Percentiles rank a stretch among this genome's conserved stretches.
Evolutionary conservation across 2,113 vertebrate species (phyloP).

Genomic region (Thamnophis sirtalis): DNA sequence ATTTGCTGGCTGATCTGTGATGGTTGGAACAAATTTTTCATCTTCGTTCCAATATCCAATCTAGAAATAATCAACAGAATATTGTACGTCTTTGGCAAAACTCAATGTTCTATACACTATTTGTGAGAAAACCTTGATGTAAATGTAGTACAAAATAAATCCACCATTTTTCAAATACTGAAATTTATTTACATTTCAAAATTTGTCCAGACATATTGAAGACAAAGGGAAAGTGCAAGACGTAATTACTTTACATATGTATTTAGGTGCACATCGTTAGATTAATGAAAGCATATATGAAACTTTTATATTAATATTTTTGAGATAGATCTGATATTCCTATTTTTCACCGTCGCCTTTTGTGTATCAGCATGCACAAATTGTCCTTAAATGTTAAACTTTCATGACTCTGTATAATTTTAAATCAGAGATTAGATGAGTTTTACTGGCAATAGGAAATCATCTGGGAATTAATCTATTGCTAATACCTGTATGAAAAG

Average conservation of each 20-base stretch:
- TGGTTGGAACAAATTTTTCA: conserved; percentile 88
- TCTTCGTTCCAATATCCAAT: conserved; percentile 98
- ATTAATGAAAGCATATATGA: rapidly evolving
- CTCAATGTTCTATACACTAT: background rate
- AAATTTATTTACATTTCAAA: background rate
- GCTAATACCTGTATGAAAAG: background rate
- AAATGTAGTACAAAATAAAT: background rate
- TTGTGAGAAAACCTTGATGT: background rate
- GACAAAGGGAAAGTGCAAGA: background rate
- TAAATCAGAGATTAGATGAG: background rate
- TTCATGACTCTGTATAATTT: background rate
- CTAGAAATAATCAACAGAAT: conserved; percentile 66
- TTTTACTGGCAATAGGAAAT: background rate
- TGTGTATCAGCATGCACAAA: too few species aligned
- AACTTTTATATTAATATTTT: background rate
- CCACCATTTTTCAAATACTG: background rate
- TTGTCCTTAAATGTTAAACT: background rate
- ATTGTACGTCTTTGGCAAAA: background rate
- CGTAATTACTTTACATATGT: too few species aligned
- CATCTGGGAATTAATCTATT: background rate
- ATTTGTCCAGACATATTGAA: background rate
- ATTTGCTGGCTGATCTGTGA: conserved; percentile 79
- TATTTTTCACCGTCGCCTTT: background rate
- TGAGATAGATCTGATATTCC: background rate
- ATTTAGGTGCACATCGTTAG: background rate